A percentile compares a stretch with the other conserved stretches of the same genome.
Conservation (phyloP, 2,113 vertebrate species). For the Parus major region DNA sequence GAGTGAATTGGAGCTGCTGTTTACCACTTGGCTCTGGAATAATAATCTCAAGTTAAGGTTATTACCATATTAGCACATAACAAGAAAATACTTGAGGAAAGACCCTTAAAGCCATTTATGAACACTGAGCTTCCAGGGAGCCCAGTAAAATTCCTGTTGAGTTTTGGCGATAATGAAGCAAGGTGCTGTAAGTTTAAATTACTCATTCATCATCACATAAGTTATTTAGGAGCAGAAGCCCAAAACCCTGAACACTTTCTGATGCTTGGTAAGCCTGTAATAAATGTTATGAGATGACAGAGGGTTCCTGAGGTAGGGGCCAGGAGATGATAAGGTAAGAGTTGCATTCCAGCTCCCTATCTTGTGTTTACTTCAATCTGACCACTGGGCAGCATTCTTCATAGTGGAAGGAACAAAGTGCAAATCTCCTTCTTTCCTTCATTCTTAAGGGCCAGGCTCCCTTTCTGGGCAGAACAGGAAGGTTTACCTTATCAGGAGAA, state of each 20-base stretch:
- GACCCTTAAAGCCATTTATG: neutral
- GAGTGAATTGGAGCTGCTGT: neutral
- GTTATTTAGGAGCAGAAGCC: neutral
- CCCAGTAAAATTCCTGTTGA: neutral
- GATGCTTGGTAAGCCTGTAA: neutral
- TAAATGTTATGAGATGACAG: neutral
- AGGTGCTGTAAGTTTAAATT: neutral
- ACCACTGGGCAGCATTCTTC: constrained; percentile 22
- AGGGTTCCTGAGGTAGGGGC: neutral
- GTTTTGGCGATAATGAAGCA: constrained; percentile 13
- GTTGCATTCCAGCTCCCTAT: constrained; percentile 7
- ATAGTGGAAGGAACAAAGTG: neutral
- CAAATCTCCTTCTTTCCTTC: neutral
- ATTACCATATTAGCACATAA: neutral
- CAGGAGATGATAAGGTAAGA: constrained; percentile 13
- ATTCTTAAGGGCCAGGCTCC: neutral
- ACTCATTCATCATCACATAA: constrained; percentile 8
- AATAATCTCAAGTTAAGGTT: neutral
- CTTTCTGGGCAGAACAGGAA: neutral
- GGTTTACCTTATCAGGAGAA: constrained; percentile 29
- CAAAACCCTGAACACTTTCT: neutral
- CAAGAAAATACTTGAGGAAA: neutral
- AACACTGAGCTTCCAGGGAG: neutral
- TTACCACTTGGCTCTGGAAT: neutral
- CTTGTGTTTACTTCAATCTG: neutral